A percentile compares a stretch with the other conserved stretches of the same genome.
Conservation (phyloP, 2,797 vertebrate species). For the Thamnophis elegans region DNA sequence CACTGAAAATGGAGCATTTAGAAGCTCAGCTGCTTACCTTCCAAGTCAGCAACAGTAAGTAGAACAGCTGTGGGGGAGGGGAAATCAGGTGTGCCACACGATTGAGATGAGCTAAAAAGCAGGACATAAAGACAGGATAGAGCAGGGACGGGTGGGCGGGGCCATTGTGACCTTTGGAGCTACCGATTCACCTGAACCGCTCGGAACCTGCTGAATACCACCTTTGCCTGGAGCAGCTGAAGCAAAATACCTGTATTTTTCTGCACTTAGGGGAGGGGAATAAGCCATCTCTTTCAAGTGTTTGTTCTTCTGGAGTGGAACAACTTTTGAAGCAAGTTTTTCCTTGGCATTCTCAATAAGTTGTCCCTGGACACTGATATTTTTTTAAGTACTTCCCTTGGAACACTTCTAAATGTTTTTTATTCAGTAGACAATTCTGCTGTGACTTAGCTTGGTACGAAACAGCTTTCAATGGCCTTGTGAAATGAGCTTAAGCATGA, state of each 20-base stretch:
- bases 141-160: too few relatives aligned
- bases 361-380: neutral
- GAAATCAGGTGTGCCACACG: too few relatives aligned
- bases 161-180: too few relatives aligned
- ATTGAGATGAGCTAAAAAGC: too few relatives aligned
- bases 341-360: neutral
- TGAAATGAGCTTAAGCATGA: neutral
- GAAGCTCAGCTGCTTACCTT: too few relatives aligned
- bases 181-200: too few relatives aligned
- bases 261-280: neutral
- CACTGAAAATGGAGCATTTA: too few relatives aligned
- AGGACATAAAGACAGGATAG: too few relatives aligned
- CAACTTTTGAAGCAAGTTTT: neutral
- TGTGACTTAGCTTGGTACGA: neutral
- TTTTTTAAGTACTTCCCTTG: neutral
- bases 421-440: neutral
- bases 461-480: neutral
- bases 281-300: neutral
- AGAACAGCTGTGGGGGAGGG: too few relatives aligned
- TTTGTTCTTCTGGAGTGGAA: neutral
- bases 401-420: neutral
- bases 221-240: neutral
- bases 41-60: too few relatives aligned
- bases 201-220: too few relatives aligned
- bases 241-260: neutral